Evolutionary conservation across 1,140 invertebrate species (phyloP).

Genomic region (Drosophila triauraria): DNA sequence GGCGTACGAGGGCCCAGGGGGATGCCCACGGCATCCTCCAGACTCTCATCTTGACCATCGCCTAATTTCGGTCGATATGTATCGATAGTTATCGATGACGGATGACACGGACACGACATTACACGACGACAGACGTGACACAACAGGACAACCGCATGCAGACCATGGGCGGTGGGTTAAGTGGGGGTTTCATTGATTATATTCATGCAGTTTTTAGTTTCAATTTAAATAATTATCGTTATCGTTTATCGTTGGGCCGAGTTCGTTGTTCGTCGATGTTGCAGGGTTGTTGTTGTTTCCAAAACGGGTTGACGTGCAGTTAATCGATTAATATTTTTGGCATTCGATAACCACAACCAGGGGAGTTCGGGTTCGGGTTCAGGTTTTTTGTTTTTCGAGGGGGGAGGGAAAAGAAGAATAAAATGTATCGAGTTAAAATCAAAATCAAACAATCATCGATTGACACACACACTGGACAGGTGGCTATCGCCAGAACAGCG

Average conservation of each 20-base stretch:
- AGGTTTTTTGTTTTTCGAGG: conserved; percentile 26
- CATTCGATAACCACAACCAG: conserved; percentile 78
- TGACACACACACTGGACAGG: conserved; percentile 49
- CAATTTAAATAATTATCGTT: conserved; percentile 2
- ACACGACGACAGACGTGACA: conserved; percentile 5
- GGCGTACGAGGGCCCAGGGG: conserved; percentile 9
- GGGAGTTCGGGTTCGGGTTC: conserved; percentile 25
- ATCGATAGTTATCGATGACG: background rate
- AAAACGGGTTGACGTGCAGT: conserved; percentile 58
- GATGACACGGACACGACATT: conserved; percentile 1
- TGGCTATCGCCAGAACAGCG: conserved; percentile 15
- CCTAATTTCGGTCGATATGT: conserved; percentile 13
- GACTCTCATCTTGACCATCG: background rate
- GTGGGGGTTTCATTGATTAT: conserved; percentile 25
- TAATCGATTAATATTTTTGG: conserved; percentile 73
- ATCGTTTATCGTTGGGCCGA: conserved; percentile 29
- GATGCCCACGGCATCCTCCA: conserved; percentile 25
- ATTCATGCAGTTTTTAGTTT: conserved; percentile 62
- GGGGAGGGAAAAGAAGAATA: conserved; percentile 69
- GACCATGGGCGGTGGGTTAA: conserved; percentile 33
- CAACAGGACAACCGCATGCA: conserved; percentile 58
- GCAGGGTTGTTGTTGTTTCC: conserved; percentile 39
- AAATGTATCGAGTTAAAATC: conserved; percentile 57
- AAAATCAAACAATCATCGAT: conserved; percentile 37
- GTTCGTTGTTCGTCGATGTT: conserved; percentile 14